Conservation (phyloP, 2,113 vertebrate genomes). For the Cervus canadensis region DNA sequence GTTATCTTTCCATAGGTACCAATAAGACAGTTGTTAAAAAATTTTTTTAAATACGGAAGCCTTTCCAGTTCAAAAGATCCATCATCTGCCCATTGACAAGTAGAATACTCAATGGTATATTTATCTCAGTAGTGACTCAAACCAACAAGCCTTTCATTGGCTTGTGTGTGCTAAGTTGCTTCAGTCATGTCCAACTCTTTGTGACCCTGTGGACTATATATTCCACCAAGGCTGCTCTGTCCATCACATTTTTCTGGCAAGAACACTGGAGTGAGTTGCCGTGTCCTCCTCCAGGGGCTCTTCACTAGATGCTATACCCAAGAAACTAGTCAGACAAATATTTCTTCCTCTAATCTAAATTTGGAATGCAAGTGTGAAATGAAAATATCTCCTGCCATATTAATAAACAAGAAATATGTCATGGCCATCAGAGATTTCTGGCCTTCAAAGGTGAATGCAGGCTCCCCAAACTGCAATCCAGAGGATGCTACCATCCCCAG, state of each 20-base stretch:
- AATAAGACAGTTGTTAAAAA: neutral
- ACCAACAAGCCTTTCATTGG: neutral
- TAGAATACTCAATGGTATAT: neutral
- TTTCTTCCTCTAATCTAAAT: neutral
- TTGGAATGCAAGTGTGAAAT: neutral
- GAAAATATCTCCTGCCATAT: neutral
- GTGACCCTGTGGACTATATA: neutral
- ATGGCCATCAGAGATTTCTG: neutral
- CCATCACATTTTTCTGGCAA: neutral
- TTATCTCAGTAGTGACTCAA: neutral
- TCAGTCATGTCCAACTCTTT: neutral
- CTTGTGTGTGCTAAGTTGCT: neutral
- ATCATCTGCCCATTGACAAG: neutral
- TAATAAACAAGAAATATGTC: neutral
- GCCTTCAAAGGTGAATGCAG: neutral
- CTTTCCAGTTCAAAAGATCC: neutral
- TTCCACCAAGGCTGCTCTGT: neutral
- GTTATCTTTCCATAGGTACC: neutral
- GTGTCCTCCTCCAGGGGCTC: neutral
- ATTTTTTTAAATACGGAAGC: neutral
- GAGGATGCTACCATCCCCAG: neutral
- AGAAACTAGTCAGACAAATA: neutral
- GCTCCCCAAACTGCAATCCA: neutral
- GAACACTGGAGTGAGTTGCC: neutral
- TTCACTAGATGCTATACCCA: neutral